These are phyloP conservation scores for Maccullochella peelii DNA, from an alignment of 2,113 vertebrate genomes.

Conservation along the genomic window DNA sequence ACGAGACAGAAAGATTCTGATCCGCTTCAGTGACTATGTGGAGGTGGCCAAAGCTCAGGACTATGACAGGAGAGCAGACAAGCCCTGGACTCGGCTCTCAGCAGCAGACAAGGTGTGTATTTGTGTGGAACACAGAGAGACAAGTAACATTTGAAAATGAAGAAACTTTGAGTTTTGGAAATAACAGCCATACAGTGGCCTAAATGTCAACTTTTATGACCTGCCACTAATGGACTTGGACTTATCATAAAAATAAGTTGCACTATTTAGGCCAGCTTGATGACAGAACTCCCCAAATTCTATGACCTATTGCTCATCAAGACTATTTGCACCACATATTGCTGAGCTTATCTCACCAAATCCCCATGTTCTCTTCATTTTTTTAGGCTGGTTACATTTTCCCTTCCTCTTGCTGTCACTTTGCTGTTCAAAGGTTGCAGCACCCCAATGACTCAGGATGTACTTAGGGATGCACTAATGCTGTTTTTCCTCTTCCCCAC, in stretches of 20 bases:
- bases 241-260: neutral
- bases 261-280: slow-evolving; percentile 14
- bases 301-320: neutral
- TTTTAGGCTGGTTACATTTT: slow-evolving; percentile 5
- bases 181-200: neutral
- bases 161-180: neutral
- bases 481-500: slow-evolving; percentile 30
- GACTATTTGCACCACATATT: neutral
- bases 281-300: slow-evolving; percentile 10
- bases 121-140: neutral
- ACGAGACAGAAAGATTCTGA: slow-evolving; percentile 97
- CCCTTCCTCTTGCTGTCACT: slow-evolving; percentile 36
- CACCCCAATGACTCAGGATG: neutral
- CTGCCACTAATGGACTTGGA: neutral
- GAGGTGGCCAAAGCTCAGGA: slow-evolving; percentile 99
- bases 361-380: neutral
- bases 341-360: slow-evolving; percentile 40
- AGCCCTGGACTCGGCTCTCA: slow-evolving; percentile 97
- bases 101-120: slow-evolving; percentile 94
- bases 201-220: neutral
- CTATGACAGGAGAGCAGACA: slow-evolving; percentile 97
- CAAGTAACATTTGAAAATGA: neutral
- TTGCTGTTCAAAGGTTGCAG: slow-evolving; percentile 20
- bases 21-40: slow-evolving; percentile 98
- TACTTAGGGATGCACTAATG: slow-evolving; percentile 53